Percentiles rank a stretch among this genome's conserved stretches.
These are phyloP conservation scores for Cotesia chilonis DNA, from an alignment of 1,140 invertebrate genomes.

Conservation along the genomic window DNA sequence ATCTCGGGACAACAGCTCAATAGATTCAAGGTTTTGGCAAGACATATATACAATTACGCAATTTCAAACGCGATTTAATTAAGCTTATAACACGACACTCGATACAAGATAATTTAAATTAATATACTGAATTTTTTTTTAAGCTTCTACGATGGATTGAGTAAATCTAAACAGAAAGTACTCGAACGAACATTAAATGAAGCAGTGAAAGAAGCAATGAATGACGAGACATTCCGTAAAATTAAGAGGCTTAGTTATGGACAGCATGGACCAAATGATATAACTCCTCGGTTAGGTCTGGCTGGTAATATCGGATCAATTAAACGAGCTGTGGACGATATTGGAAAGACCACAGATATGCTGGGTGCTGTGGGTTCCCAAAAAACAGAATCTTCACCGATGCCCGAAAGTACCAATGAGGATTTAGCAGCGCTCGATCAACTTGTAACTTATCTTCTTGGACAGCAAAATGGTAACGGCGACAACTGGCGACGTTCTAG, in stretches of 20 bases:
- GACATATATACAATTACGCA: not conserved
- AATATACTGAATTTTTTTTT: slow-evolving; percentile 22
- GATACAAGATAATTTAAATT: slow-evolving; percentile 12
- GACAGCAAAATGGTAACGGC: slow-evolving; percentile 47
- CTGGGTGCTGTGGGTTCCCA: slow-evolving; percentile 17
- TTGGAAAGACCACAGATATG: slow-evolving; percentile 17
- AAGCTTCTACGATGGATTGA: slow-evolving; percentile 58
- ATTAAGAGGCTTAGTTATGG: slow-evolving; percentile 77
- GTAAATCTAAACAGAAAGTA: slow-evolving; percentile 53
- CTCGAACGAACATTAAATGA: slow-evolving; percentile 66
- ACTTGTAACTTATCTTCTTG: slow-evolving; percentile 55
- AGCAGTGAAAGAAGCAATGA: slow-evolving; percentile 72
- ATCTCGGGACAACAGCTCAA: slow-evolving; percentile 57
- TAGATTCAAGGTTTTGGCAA: slow-evolving; percentile 53
- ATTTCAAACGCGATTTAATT: not conserved
- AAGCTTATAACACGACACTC: slow-evolving; percentile 14
- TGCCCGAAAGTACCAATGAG: slow-evolving; percentile 49
- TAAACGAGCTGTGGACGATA: not conserved
- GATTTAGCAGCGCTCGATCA: slow-evolving; percentile 55
- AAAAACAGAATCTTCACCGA: slow-evolving; percentile 37
- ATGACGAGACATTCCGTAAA: slow-evolving; percentile 75
- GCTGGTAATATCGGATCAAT: slow-evolving; percentile 2
- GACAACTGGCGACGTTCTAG: slow-evolving; percentile 56
- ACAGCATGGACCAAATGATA: slow-evolving; percentile 72
- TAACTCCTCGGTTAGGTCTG: slow-evolving; percentile 51